phyloP scores from a whole-genome alignment of 2,113 vertebrate genomes.

The Embiotoca jacksoni region DNA sequence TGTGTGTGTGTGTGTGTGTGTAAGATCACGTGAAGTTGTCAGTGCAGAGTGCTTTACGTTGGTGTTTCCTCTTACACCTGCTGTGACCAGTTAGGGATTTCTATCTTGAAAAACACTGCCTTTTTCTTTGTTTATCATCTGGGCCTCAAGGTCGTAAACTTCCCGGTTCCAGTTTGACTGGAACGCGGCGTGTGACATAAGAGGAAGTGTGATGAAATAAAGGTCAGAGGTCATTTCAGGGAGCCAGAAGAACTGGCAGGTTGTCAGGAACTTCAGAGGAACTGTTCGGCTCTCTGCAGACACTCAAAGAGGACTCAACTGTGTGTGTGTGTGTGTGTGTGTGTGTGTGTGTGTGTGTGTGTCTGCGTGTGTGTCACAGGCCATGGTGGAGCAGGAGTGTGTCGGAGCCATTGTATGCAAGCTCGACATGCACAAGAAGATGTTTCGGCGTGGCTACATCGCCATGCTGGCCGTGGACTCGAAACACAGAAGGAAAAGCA shows the following conservation, averaged over 20 bases:
- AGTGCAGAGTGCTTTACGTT: neutral
- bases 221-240: conserved; percentile 55
- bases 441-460: conserved; percentile 99
- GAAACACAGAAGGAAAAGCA: conserved; percentile 99
- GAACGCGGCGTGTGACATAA: conserved; percentile 35
- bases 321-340: conserved; percentile 7
- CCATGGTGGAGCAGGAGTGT: conserved; percentile 98
- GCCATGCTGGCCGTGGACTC: conserved; percentile 99
- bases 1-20: neutral
- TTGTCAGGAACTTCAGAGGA: conserved; percentile 25
- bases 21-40: neutral
- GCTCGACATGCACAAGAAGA: conserved; percentile 99
- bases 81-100: conserved; percentile 2
- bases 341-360: neutral
- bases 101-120: conserved; percentile 9
- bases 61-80: neutral
- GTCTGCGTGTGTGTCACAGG: conserved; percentile 88
- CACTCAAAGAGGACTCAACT: neutral
- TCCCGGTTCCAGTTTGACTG: conserved; percentile 42
- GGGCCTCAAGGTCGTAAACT: conserved; percentile 35
- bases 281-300: neutral
- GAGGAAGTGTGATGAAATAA: conserved; percentile 50
- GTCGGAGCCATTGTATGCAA: conserved; percentile 99
- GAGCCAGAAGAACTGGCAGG: conserved; percentile 32
- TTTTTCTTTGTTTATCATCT: conserved; percentile 18